Base-by-base conservation (phyloP, 2,797 vertebrate genomes). In the Synaphobranchus kaupii region DNA sequence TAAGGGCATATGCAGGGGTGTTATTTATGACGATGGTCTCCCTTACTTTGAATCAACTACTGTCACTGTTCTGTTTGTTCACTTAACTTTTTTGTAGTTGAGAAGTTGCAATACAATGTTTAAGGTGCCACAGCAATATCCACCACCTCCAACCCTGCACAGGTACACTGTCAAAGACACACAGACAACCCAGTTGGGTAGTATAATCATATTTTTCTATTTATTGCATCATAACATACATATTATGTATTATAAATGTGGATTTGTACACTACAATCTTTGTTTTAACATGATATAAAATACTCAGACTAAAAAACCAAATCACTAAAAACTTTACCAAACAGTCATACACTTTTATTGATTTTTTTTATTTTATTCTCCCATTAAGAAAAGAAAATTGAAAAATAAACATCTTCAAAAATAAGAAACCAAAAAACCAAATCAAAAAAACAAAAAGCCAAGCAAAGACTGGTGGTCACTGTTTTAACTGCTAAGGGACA, bases 241-340 rank as follows among this genome's bases (percentile, higher is more conserved):
- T 95, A 94, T 96, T 95, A 94, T 95, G 94, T 92, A 92, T 96
- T 97, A 96, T 94, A 97, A 97, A 97, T 96, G 95, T 96, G 94
- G 93, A 96, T 97, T 96, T 97, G 94, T 97, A 97, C 96, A 97
- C 96, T 97, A 96, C 96, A 97, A 97, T 97, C 96, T 96, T 96
- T 93, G 95, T 96, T 95, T 94, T 95, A 96, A 96, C 95, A 95
- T 96, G 93, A 96, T 97, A 97, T 93, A 97, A 97, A 97, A 96
- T 96, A 96, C 94, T 95, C 89, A 94, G 91, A 95, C 94, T 96
- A 93, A 94, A 95, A 97, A 96, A 95, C 94, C 39, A 93, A 95
- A 95, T 91, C 95, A 96, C 96, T 96, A 95, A 94, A 96, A 96
- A 96, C 96, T 92, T 95, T 96, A 96, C 95, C 93, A 95, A 96